Conservation (phyloP, 2,888 invertebrate genomes). For the Phaedon cochleariae region DNA sequence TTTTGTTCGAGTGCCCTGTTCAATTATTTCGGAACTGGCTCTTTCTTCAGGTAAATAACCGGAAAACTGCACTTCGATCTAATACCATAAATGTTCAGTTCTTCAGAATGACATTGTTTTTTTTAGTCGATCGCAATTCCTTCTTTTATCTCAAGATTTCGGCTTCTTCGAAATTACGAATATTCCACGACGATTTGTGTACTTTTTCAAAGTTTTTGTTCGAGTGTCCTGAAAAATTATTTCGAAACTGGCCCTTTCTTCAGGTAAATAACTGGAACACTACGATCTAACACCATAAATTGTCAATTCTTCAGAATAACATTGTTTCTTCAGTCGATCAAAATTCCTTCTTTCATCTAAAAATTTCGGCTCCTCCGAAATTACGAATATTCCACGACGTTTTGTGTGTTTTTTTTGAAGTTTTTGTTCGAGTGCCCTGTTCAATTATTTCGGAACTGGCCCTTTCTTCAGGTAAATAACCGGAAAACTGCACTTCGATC, state of each 20-base stretch:
- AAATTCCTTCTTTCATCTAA: too few relatives aligned
- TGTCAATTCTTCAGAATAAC: too few relatives aligned
- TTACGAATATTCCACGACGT: background rate
- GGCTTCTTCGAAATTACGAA: too few relatives aligned
- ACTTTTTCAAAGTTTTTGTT: constrained; percentile 5
- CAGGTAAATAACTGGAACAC: background rate
- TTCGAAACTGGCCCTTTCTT: background rate
- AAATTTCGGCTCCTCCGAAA: constrained; percentile 5
- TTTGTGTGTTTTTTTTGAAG: constrained; percentile 4
- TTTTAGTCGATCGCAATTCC: too few relatives aligned
- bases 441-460: background rate
- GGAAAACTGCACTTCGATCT: too few relatives aligned
- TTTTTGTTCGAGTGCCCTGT: background rate
- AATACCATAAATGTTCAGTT: too few relatives aligned
- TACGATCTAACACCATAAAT: too few relatives aligned
- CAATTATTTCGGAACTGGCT: background rate
- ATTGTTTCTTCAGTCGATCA: too few relatives aligned
- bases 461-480: background rate
- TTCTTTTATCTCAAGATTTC: too few relatives aligned
- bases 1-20: background rate
- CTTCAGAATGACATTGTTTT: too few relatives aligned
- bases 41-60: background rate
- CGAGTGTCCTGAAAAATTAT: background rate
- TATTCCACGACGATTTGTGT: too few relatives aligned
- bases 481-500: too few relatives aligned